phyloP scores from a whole-genome alignment of 2,113 vertebrate species.

The Pelecanoides urinatrix region DNA sequence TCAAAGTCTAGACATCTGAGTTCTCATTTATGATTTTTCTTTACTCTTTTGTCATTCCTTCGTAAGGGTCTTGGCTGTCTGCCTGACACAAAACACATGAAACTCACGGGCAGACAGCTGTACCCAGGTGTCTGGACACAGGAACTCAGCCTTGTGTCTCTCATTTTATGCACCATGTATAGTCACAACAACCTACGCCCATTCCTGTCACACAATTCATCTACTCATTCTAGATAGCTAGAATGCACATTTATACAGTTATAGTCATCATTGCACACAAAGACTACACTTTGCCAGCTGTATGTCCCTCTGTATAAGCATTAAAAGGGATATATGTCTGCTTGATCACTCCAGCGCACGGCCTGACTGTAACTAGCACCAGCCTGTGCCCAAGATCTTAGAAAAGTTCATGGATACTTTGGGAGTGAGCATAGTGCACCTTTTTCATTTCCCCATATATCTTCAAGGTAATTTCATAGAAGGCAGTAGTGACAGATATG shows the following conservation, averaged over 20 bases:
- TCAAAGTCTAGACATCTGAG: background rate
- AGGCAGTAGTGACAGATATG: background rate
- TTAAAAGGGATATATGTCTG: background rate
- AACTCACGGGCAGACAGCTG: background rate
- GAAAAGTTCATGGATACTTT: background rate
- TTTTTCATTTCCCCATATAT: background rate
- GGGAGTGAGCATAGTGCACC: background rate
- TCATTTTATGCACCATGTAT: background rate
- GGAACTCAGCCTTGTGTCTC: background rate
- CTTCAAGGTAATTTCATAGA: background rate
- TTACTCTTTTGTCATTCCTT: background rate
- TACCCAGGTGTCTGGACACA: background rate
- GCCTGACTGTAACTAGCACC: background rate
- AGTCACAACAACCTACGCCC: background rate
- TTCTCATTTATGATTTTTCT: background rate
- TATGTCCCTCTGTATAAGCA: accelerated
- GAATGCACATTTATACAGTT: background rate
- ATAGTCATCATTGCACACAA: accelerated
- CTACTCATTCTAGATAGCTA: background rate
- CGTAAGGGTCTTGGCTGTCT: background rate
- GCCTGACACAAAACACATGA: background rate
- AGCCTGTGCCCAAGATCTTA: background rate
- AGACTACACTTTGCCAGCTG: background rate
- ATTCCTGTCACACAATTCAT: background rate
- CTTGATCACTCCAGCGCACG: background rate